phyloP scores from a whole-genome alignment of 1,140 invertebrate genomes.

The Stegodyphus dumicola region DNA sequence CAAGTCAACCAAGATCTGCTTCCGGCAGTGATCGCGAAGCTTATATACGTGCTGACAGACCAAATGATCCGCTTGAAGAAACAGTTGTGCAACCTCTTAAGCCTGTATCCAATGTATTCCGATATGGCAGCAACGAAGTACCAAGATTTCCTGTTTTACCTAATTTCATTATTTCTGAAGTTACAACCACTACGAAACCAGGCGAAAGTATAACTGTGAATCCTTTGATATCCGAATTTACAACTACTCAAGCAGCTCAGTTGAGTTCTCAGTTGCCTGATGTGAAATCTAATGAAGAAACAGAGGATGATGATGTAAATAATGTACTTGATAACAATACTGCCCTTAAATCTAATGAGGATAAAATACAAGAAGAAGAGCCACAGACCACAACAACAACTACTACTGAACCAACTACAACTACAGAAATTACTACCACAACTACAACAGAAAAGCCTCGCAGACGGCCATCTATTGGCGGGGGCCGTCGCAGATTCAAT shows the following conservation, averaged over 20 bases:
- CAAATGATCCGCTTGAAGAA: not conserved
- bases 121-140: slow-evolving; percentile 55
- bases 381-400: slow-evolving; percentile 6
- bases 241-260: not conserved
- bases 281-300: not conserved
- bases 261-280: not conserved
- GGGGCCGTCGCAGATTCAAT: slow-evolving; percentile 9
- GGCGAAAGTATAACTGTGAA: not conserved
- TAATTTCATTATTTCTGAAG: slow-evolving; percentile 24
- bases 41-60: not conserved
- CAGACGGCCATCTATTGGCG: slow-evolving; percentile 20
- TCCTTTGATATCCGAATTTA: not conserved
- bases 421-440: slow-evolving; percentile 27
- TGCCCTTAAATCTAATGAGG: slow-evolving; percentile 1
- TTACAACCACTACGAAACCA: not conserved
- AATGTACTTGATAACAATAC: slow-evolving; percentile 16
- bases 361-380: slow-evolving; percentile 5
- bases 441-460: slow-evolving; percentile 32
- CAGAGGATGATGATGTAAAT: slow-evolving; percentile 21
- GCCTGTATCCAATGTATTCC: slow-evolving; percentile 45
- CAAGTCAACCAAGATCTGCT: slow-evolving; percentile 16
- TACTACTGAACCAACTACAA: slow-evolving; percentile 34
- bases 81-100: slow-evolving; percentile 1
- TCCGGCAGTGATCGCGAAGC: not conserved
- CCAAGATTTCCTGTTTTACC: slow-evolving; percentile 47